phyloP scores from a whole-genome alignment of 2,113 vertebrate genomes.

The Lepus americanus region DNA sequence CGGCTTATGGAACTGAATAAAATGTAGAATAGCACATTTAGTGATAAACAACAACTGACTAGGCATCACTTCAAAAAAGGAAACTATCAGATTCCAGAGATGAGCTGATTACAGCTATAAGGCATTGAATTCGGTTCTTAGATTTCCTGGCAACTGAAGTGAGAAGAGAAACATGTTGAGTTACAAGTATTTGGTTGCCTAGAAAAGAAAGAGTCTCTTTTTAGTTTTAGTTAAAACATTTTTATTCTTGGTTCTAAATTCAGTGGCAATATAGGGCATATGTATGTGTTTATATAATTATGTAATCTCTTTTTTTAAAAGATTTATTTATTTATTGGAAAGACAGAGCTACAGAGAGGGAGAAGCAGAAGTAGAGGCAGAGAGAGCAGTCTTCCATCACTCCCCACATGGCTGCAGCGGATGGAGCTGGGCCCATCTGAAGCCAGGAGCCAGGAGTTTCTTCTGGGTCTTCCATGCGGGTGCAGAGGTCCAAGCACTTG shows the following conservation, averaged over 20 bases:
- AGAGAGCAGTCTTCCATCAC: too few species aligned
- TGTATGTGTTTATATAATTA: background rate
- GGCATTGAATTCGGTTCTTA: slow-evolving; percentile 64
- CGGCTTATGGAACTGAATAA: slow-evolving; percentile 36
- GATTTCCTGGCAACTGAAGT: slow-evolving; percentile 60
- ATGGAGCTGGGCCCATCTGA: too few species aligned
- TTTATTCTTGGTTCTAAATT: slow-evolving; percentile 25
- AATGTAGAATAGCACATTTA: background rate
- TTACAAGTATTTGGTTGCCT: slow-evolving; percentile 48
- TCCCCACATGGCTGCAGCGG: too few species aligned
- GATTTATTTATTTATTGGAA: too few species aligned
- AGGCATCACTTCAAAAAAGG: slow-evolving; percentile 17
- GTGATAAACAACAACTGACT: slow-evolving; percentile 12
- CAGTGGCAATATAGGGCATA: background rate
- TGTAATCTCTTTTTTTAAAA: too few species aligned
- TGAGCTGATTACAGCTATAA: slow-evolving; percentile 31
- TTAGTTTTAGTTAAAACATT: slow-evolving; percentile 20
- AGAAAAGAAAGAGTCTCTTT: slow-evolving; percentile 18
- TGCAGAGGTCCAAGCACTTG: too few species aligned
- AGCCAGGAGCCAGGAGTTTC: too few species aligned
- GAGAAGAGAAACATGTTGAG: slow-evolving; percentile 49
- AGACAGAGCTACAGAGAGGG: too few species aligned
- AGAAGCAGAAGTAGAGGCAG: too few species aligned
- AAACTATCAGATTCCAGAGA: slow-evolving; percentile 53
- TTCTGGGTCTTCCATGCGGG: too few species aligned